Evolutionary conservation across 2,797 vertebrate species (phyloP).

Genomic region (Onychomys leucogaster): DNA sequence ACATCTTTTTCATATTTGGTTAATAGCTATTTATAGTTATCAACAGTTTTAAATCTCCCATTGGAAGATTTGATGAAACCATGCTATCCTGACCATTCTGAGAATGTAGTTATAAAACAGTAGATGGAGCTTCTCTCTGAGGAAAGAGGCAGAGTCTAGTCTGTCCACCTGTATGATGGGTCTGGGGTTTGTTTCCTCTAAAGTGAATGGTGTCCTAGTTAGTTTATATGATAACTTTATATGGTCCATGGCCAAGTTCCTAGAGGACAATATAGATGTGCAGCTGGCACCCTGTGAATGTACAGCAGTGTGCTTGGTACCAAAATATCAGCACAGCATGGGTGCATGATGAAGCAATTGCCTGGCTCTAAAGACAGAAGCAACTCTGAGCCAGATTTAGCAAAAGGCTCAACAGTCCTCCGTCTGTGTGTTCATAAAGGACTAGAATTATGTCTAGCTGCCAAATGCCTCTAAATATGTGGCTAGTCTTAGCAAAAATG

Average conservation of each 20-base stretch:
- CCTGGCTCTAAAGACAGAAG: constrained; percentile 54
- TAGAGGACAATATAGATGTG: background rate
- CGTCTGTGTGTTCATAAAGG: background rate
- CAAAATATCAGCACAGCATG: constrained; percentile 5
- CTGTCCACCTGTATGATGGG: background rate
- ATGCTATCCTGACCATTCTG: background rate
- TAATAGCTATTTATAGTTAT: background rate
- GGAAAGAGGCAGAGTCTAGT: background rate
- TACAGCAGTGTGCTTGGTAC: background rate
- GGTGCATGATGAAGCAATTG: background rate
- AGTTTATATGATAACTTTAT: background rate
- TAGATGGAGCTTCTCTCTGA: background rate
- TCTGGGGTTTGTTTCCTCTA: background rate
- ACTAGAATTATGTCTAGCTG: background rate
- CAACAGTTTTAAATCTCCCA: background rate
- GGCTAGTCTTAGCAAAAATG: constrained; percentile 50
- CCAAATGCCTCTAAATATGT: background rate
- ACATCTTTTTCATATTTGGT: background rate
- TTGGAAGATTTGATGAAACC: background rate
- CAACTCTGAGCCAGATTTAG: constrained; percentile 56
- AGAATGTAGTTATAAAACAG: background rate
- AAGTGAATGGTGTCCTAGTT: accelerated
- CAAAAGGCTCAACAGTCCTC: constrained; percentile 45
- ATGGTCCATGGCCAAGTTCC: background rate
- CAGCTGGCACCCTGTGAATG: background rate